Evolutionary conservation across 2,797 vertebrate species (phyloP).

Genomic region (Melanotaenia maccullochi): DNA sequence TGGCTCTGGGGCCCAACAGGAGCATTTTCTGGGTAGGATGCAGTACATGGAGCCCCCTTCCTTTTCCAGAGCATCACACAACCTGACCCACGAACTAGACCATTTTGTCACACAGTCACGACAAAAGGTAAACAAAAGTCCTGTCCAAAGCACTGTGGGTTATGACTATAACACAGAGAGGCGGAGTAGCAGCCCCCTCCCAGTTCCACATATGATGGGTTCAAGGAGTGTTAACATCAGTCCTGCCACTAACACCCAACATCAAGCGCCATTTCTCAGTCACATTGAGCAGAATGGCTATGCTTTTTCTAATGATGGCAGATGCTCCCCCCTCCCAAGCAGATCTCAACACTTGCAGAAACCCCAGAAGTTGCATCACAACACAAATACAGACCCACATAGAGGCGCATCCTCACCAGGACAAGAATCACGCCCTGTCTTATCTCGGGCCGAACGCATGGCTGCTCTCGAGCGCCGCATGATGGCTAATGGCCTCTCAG

Average conservation of each 20-base stretch:
- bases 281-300: constrained; percentile 87
- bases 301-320: constrained; percentile 46
- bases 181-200: constrained; percentile 74
- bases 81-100: constrained; percentile 66
- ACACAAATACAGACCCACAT: constrained; percentile 83
- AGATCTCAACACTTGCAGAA: constrained; percentile 74
- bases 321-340: constrained; percentile 76
- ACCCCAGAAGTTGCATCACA: constrained; percentile 72
- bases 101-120: constrained; percentile 79
- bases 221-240: constrained; percentile 82
- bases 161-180: constrained; percentile 75
- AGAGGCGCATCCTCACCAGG: constrained; percentile 70
- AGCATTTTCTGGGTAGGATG: constrained; percentile 74
- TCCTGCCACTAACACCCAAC: constrained; percentile 76
- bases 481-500: constrained; percentile 85
- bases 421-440: constrained; percentile 64
- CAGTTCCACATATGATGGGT: constrained; percentile 73
- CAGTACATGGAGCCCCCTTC: constrained; percentile 81
- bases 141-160: constrained; percentile 78
- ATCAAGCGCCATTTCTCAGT: constrained; percentile 78
- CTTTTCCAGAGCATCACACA: constrained; percentile 65
- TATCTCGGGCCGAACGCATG: constrained; percentile 75
- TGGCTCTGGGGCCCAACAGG: constrained; percentile 72
- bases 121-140: constrained; percentile 72
- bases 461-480: constrained; percentile 82